phyloP scores from a whole-genome alignment of 1,140 invertebrate species.

The Meloidogyne chitwoodi region DNA sequence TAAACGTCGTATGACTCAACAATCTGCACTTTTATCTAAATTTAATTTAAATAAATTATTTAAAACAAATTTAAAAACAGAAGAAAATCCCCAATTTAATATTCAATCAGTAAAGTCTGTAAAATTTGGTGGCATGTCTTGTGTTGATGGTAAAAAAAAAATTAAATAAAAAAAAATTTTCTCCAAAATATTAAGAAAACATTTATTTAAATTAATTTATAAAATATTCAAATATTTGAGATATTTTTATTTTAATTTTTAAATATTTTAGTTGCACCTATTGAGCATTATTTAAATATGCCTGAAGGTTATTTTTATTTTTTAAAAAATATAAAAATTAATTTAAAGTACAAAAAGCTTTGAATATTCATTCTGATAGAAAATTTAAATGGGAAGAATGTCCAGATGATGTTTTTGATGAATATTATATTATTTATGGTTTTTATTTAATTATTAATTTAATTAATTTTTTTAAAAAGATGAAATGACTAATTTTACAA shows the following conservation, averaged over 20 bases:
- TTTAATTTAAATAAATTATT: no score
- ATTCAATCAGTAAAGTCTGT: background rate
- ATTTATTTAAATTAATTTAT: no score
- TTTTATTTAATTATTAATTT: slow-evolving; percentile 32
- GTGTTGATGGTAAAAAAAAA: background rate
- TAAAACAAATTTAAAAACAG: background rate
- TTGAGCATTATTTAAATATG: background rate
- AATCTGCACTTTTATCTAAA: no score
- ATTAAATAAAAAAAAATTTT: no score
- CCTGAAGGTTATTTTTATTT: background rate
- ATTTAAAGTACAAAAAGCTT: background rate
- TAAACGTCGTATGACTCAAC: no score
- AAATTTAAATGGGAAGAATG: background rate
- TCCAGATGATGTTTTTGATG: slow-evolving; percentile 27
- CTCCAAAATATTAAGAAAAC: no score
- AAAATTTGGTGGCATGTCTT: background rate
- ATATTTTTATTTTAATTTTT: no score
- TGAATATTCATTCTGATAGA: background rate
- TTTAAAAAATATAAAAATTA: background rate
- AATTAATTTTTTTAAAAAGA: slow-evolving; percentile 32
- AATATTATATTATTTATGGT: slow-evolving; percentile 37
- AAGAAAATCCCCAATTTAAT: background rate
- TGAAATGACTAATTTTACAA: slow-evolving; percentile 49
- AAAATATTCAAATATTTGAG: no score
- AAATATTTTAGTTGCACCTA: background rate